Evolutionary conservation across 2,888 invertebrate genomes (phyloP), one percentile per base, ranked within the genome.

Genomic region (Crocallis elinguaria): DNA sequence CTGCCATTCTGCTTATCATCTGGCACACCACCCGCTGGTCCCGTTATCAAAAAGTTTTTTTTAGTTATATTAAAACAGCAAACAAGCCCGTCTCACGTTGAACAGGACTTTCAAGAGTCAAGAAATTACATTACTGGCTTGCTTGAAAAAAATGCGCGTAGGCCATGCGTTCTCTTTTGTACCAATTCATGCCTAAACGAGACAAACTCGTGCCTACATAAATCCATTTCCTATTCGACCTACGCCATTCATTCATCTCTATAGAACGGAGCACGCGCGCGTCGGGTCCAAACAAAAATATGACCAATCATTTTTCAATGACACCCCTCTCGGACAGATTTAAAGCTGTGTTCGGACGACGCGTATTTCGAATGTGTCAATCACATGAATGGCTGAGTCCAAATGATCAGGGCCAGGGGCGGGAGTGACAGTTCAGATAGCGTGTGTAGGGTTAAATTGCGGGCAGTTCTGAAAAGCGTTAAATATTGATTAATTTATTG

Each of bases 301-400:
- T 60, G 79, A 73, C 73, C 82, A 75, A 77, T 82, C 77, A 83
- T 82, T 82, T 83, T 83, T 84, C 84, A 82, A 81, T 74, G 77
- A 75, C 77, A 76, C 72, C 69, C 75, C 79, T 75, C 73, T 71
- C 66, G 73, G 71, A 75, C 73, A 73, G 73, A 77, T 77, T 79
- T 75, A 73, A 76, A 76, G 73, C 76, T 73, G 72, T 78, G 72
- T 79, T 75, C 76, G 81, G 77, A 66, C 79, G 79, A 77, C 75
- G 71, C 68, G 67, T 75, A 73, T 75, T 77, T 78, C 75, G 73
- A 78, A 84, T 82, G 75, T 79, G 85, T 82, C 84, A 80, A 79
- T 84, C 80, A 73, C 71, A 78, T 68, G 76, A 71, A 64, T 73
- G 73, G 69, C 63, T 77, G 79, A 68, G 63, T 69, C 61, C 69